Conservation (phyloP, 2,797 vertebrate species). For the Perodicticus potto region DNA sequence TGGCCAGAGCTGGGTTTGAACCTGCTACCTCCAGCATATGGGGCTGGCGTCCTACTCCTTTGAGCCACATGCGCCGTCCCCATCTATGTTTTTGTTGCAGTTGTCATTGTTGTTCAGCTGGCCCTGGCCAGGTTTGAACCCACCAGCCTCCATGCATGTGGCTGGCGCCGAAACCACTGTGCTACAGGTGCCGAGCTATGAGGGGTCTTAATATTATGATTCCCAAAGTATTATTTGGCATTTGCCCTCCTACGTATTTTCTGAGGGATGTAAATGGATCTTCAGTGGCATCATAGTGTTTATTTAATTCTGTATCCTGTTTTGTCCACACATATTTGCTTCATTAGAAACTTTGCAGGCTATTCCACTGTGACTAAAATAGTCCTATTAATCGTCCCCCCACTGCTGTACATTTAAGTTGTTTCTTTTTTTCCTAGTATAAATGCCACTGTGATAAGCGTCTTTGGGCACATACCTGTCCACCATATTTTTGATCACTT, state of each 20-base stretch:
- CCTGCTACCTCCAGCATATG: too few relatives aligned
- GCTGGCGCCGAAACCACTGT: too few relatives aligned
- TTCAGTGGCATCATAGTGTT: not conserved
- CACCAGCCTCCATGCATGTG: too few relatives aligned
- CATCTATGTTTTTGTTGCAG: too few relatives aligned
- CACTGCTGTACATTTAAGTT: not conserved
- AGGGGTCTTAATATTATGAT: not conserved
- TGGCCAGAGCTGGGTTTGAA: too few relatives aligned
- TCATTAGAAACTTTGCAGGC: not conserved
- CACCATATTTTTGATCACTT: conserved; percentile 14
- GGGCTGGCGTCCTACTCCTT: too few relatives aligned
- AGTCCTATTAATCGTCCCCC: not conserved
- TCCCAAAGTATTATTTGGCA: not conserved
- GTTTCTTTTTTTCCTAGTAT: not conserved
- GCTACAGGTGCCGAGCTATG: not conserved
- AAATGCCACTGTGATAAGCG: not conserved
- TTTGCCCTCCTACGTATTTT: not conserved
- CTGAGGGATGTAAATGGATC: not conserved
- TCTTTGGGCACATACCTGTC: not conserved
- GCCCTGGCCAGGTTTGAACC: too few relatives aligned
- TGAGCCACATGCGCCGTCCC: too few relatives aligned
- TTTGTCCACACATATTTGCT: conserved; percentile 14
- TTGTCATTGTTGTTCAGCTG: too few relatives aligned
- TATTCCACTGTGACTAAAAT: not conserved
- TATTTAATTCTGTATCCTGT: not conserved